Conservation (phyloP, 2,113 vertebrate species). For the Bos javanicus region DNA sequence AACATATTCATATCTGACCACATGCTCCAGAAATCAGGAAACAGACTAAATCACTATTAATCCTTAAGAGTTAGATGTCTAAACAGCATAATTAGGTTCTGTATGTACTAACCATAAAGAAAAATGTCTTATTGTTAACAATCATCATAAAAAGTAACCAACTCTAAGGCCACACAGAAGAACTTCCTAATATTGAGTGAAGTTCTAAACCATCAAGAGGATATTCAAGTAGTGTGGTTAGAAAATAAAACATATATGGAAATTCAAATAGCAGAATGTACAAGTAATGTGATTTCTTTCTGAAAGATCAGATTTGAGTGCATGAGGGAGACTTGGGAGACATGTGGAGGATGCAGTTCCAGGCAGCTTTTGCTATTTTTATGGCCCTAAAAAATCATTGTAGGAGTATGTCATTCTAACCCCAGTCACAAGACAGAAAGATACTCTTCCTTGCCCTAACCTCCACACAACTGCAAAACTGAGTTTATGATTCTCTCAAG, state of each 20-base stretch:
- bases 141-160: conserved; percentile 26
- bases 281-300: not conserved
- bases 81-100: conserved; percentile 38
- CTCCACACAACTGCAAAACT: conserved; percentile 40
- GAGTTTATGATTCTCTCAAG: conserved; percentile 60
- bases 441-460: conserved; percentile 23
- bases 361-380: conserved; percentile 45
- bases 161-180: conserved; percentile 15
- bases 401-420: conserved; percentile 54
- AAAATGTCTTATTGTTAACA: conserved; percentile 45
- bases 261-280: not conserved
- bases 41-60: not conserved
- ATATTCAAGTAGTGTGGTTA: not conserved
- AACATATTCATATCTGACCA: not conserved
- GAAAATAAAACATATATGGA: not conserved
- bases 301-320: not conserved
- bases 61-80: conserved; percentile 7
- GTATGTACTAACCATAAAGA: conserved; percentile 15
- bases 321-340: not conserved
- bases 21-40: conserved; percentile 11
- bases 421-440: conserved; percentile 53
- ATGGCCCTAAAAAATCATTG: conserved; percentile 23
- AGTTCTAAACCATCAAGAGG: not conserved
- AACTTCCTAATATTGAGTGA: not conserved
- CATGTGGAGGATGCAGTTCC: not conserved